phyloP scores from a whole-genome alignment of 1,140 invertebrate species.

The Bombus ignitus region DNA sequence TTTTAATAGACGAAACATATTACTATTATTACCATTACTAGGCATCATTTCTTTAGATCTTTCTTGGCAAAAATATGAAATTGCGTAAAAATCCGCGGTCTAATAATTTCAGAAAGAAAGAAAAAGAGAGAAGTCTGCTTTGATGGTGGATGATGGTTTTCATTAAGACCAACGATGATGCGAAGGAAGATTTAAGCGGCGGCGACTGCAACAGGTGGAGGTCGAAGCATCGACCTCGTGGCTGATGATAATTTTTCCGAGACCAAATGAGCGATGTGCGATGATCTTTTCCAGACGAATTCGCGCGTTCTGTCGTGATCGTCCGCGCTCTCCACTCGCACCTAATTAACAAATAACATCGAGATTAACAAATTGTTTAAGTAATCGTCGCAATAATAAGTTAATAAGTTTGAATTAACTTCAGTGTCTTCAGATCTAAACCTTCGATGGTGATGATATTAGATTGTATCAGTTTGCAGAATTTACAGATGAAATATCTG shows the following conservation, averaged over 20 bases:
- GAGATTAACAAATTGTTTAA: background rate
- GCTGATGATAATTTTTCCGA: conserved; percentile 90
- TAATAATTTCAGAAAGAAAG: background rate
- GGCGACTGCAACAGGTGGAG: conserved; percentile 72
- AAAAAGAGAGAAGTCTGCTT: background rate
- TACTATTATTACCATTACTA: no score
- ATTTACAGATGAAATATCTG: no score
- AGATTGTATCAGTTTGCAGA: no score
- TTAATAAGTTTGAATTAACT: background rate
- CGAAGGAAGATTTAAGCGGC: conserved; percentile 45
- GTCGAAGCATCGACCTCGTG: conserved; percentile 89
- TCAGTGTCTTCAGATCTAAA: background rate
- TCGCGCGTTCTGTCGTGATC: conserved; percentile 92
- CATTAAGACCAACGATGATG: conserved; percentile 20
- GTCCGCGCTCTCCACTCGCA: conserved; percentile 90
- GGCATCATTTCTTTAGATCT: no score
- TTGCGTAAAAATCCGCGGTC: background rate
- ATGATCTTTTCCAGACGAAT: conserved; percentile 91
- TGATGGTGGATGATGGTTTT: conserved; percentile 7
- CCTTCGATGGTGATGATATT: background rate
- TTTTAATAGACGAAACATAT: no score
- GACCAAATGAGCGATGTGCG: conserved; percentile 91
- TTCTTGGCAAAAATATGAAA: no score
- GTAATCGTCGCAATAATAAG: background rate
- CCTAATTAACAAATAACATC: conserved; percentile 80